These are phyloP conservation scores for Molorchus minor DNA, from an alignment of 2,888 invertebrate genomes.

Conservation along the genomic window DNA sequence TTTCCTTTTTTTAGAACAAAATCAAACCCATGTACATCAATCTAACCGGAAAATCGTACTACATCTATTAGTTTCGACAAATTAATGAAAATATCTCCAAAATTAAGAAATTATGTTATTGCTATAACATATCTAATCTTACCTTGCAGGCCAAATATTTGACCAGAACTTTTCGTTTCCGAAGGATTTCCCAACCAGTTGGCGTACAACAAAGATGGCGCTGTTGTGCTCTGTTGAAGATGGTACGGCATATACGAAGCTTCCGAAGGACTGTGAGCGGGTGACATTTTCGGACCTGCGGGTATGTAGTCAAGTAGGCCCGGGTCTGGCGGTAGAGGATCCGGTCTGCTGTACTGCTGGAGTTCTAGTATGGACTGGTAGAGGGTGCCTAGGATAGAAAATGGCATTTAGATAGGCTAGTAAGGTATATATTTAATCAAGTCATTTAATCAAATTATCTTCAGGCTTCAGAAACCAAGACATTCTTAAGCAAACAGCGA, in stretches of 20 bases:
- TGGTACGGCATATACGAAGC: constrained; percentile 52
- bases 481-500: too few species aligned
- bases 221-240: constrained; percentile 50
- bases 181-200: constrained; percentile 56
- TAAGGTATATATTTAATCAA: too few species aligned
- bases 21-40: too few species aligned
- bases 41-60: too few species aligned
- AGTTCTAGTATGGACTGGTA: constrained; percentile 57
- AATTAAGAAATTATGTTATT: neutral
- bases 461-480: too few species aligned
- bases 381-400: constrained; percentile 49
- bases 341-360: constrained; percentile 52
- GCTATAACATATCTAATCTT: constrained; percentile 41
- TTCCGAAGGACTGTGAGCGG: constrained; percentile 41
- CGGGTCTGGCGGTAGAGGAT: constrained; percentile 56
- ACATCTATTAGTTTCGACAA: too few species aligned
- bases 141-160: constrained; percentile 74
- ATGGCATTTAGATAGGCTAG: too few species aligned
- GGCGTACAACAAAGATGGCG: constrained; percentile 56
- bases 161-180: constrained; percentile 56
- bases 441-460: too few species aligned
- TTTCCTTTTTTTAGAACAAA: too few species aligned
- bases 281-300: constrained; percentile 36
- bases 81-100: too few species aligned
- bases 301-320: constrained; percentile 51